A percentile compares a stretch with the other conserved stretches of the same genome.
phyloP scores from a whole-genome alignment of 1,140 invertebrate genomes.

The Drosophila prosaltans region DNA sequence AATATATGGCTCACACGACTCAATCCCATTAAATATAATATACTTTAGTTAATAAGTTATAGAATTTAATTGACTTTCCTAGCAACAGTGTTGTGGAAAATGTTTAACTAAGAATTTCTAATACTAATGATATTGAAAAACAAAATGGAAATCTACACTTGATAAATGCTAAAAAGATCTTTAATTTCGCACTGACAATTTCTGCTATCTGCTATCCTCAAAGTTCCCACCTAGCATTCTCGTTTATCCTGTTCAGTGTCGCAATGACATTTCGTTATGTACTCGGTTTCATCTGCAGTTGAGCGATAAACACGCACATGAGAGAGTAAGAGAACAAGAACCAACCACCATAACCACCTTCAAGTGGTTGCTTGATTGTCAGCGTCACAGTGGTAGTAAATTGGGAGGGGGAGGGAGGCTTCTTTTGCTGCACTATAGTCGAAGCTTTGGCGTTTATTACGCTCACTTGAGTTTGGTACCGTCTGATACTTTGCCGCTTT shows the following conservation, averaged over 20 bases:
- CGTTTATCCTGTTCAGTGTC: neutral
- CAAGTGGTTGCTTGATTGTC: slow-evolving; percentile 2
- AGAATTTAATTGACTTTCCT: too few species aligned
- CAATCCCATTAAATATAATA: too few species aligned
- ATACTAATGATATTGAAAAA: too few species aligned
- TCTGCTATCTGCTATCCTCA: too few species aligned
- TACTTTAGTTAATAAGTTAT: too few species aligned
- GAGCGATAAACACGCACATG: slow-evolving; percentile 10
- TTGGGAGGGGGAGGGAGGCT: neutral
- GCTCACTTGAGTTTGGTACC: slow-evolving; percentile 61
- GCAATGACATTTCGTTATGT: neutral
- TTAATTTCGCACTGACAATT: neutral
- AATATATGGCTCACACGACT: too few species aligned
- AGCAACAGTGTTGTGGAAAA: too few species aligned
- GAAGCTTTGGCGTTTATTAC: slow-evolving; percentile 75
- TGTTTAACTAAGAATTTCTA: too few species aligned
- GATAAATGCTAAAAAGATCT: neutral
- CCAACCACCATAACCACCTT: neutral
- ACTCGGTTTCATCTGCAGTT: slow-evolving; percentile 9
- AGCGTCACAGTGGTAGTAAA: neutral
- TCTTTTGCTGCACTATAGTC: slow-evolving; percentile 39
- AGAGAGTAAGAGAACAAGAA: neutral
- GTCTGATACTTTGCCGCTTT: neutral
- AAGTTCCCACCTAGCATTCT: neutral
- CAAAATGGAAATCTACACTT: neutral